Base-by-base conservation (phyloP, 2,888 invertebrate species). In the Atherix ibis region DNA sequence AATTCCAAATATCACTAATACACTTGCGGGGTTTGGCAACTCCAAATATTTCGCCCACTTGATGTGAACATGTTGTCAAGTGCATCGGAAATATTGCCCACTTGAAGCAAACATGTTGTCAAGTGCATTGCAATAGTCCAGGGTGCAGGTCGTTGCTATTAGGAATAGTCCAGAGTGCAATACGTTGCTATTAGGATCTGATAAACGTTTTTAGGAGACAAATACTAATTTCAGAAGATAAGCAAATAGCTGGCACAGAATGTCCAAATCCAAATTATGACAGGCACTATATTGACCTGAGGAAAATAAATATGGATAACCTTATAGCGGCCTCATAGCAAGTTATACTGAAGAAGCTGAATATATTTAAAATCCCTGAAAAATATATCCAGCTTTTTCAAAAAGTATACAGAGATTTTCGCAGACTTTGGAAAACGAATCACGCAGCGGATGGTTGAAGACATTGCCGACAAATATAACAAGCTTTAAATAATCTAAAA, bases 1-100 rank as follows among this genome's bases (percentile, higher is more conserved):
- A n/a, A 25, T 32, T 6, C 25, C 15, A 6, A 16, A 32, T 16
- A 32, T 32, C 4, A 13, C 32, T 5, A 31, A 4, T n/a, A 30
- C 30, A 8, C 13, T 30, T 13, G 30, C 30, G 5, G 15, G 31
- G 18, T 17, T 31, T 6, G 31, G 18, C 10, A 18, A 31, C 4
- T 31, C 19, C 9, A 32, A 22, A 13, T 32, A 4, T 14, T 30
- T 15, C 18, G 18, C 30, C 10, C 16, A 3, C 4, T 9, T 30
- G n/a, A 22, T 13, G 18, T 6, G n/a, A 3, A 31, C 31, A 28
- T n/a, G n/a, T n/a, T n/a, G n/a, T n/a, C n/a, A n/a, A n/a, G n/a
- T n/a, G n/a, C n/a, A n/a, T n/a, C n/a, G n/a, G n/a, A n/a, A n/a
- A n/a, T n/a, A n/a, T n/a, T n/a, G n/a, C n/a, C n/a, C n/a, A n/a